Conservation (phyloP, 2,888 invertebrate species). For the Diloba caeruleocephala region DNA sequence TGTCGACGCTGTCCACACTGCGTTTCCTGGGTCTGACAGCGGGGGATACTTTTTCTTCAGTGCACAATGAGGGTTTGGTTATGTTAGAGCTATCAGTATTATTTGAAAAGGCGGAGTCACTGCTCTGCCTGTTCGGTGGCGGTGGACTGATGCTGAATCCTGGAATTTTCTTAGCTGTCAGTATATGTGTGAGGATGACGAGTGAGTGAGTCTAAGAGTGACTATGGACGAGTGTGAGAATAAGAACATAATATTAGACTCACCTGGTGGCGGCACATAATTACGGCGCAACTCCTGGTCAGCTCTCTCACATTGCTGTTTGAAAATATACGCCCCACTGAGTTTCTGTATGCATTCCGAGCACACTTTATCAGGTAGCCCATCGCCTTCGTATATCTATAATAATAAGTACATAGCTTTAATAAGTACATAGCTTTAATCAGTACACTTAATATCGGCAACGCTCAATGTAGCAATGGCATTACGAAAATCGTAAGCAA, state of each 20-base stretch:
- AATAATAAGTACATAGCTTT: conserved; percentile 37
- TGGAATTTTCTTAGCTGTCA: conserved; percentile 53
- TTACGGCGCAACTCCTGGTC: conserved; percentile 84
- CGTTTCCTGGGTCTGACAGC: conserved; percentile 70
- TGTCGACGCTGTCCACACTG: conserved; percentile 75
- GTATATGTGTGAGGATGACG: background rate
- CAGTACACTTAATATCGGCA: background rate
- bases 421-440: too few relatives aligned
- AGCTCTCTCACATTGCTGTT: conserved; percentile 85
- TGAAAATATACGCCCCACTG: conserved; percentile 85
- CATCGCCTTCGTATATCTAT: conserved; percentile 85
- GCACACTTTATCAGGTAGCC: conserved; percentile 85
- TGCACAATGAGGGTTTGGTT: conserved; percentile 69
- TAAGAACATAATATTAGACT: background rate
- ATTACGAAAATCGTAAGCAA: too few relatives aligned
- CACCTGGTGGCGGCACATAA: conserved; percentile 83
- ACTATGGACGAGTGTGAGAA: too few relatives aligned
- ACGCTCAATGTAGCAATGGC: background rate
- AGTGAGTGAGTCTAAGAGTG: too few relatives aligned
- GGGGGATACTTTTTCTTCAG: conserved; percentile 69
- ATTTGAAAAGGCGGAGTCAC: conserved; percentile 84
- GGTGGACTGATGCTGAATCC: conserved; percentile 77
- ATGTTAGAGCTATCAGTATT: conserved; percentile 78
- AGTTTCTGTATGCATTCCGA: conserved; percentile 86
- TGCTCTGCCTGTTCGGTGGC: conserved; percentile 81